These are phyloP conservation scores for Ethmia dodecea DNA, from an alignment of 2,888 invertebrate genomes.

Conservation along the genomic window DNA sequence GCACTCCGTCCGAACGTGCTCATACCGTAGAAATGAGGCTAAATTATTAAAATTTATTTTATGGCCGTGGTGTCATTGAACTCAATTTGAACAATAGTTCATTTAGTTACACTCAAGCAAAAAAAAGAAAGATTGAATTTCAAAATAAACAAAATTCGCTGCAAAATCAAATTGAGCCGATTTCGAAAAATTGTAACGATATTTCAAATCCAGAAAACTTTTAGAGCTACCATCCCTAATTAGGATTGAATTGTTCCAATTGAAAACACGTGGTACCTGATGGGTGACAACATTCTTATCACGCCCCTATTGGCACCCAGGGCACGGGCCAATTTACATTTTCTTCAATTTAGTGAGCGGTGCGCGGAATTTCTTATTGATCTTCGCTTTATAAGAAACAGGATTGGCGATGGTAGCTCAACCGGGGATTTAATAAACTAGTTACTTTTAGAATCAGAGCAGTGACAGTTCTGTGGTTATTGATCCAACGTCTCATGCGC, in stretches of 20 bases:
- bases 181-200: too few species aligned
- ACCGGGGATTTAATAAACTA: neutral
- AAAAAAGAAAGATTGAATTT: too few species aligned
- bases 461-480: neutral
- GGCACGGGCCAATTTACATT: conserved; percentile 65
- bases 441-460: neutral
- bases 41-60: too few species aligned
- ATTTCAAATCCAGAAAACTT: too few species aligned
- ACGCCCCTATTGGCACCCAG: conserved; percentile 44
- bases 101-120: too few species aligned
- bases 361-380: conserved; percentile 57
- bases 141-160: too few species aligned
- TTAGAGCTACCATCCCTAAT: too few species aligned
- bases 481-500: neutral
- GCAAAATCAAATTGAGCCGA: too few species aligned
- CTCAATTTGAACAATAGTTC: too few species aligned
- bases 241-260: conserved; percentile 7
- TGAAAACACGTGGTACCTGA: conserved; percentile 9
- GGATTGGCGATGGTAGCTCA: conserved; percentile 1
- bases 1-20: too few species aligned
- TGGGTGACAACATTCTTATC: conserved; percentile 41
- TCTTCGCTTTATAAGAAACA: conserved; percentile 31
- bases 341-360: conserved; percentile 65
- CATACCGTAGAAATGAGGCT: too few species aligned
- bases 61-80: too few species aligned